phyloP scores from a whole-genome alignment of 1,140 invertebrate species.

The Sipha flava region DNA sequence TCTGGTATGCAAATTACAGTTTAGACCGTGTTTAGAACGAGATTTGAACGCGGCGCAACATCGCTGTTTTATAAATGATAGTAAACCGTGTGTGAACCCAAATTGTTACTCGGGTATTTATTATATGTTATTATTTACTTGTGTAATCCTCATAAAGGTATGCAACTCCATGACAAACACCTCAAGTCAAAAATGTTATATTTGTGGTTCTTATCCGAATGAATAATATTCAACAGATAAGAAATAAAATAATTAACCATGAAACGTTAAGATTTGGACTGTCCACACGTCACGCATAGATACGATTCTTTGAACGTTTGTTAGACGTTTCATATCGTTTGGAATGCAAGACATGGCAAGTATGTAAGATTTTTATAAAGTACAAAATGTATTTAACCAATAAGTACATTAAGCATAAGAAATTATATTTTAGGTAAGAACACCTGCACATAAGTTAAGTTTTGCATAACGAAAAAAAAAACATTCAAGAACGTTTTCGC shows the following conservation, averaged over 20 bases:
- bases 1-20: too few species aligned
- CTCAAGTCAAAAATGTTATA: background rate
- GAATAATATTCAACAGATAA: background rate
- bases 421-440: background rate
- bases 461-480: background rate
- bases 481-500: background rate
- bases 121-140: too few species aligned
- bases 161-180: background rate
- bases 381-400: background rate
- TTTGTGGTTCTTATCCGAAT: background rate
- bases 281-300: slow-evolving; percentile 32
- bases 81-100: too few species aligned
- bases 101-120: too few species aligned
- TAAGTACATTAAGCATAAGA: background rate
- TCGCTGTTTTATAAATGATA: too few species aligned
- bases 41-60: too few species aligned
- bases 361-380: too few species aligned
- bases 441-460: background rate
- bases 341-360: slow-evolving; percentile 35
- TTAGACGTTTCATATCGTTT: slow-evolving; percentile 34
- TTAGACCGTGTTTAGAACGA: too few species aligned
- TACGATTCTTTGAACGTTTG: slow-evolving; percentile 34
- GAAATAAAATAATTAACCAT: background rate
- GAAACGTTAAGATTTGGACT: slow-evolving; percentile 34
- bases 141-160: too few species aligned